phyloP scores from a whole-genome alignment of 1,140 invertebrate genomes.

The Lepidurus arcticus region DNA sequence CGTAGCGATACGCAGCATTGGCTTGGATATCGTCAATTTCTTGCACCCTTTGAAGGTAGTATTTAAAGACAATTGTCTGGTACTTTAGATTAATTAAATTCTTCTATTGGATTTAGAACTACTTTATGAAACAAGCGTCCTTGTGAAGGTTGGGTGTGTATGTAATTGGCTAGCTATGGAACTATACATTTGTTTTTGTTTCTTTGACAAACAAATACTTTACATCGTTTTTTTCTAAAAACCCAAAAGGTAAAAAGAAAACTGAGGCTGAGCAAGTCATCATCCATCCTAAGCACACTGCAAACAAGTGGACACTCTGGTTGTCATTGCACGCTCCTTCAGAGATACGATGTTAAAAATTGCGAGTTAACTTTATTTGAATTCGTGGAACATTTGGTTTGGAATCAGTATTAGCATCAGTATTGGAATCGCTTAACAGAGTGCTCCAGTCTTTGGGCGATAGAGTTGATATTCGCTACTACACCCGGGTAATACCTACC shows the following conservation, averaged over 20 bases:
- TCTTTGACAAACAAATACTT: not conserved
- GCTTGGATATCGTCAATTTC: slow-evolving; percentile 75
- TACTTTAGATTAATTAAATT: not conserved
- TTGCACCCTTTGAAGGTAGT: slow-evolving; percentile 69
- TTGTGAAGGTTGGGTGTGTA: not conserved
- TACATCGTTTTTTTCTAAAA: not conserved
- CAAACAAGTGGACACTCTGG: not conserved
- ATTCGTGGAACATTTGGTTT: not conserved
- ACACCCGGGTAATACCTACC: slow-evolving; percentile 51
- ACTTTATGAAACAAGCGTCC: not conserved
- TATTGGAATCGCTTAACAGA: slow-evolving; percentile 64
- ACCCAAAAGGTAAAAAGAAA: not conserved
- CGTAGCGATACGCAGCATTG: slow-evolving; percentile 74
- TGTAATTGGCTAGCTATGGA: not conserved
- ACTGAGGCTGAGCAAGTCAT: not conserved
- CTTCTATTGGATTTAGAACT: not conserved
- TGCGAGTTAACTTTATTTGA: not conserved
- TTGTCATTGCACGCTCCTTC: not conserved
- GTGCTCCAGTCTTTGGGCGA: slow-evolving; percentile 47
- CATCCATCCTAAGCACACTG: not conserved
- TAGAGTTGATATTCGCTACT: slow-evolving; percentile 45
- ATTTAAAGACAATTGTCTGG: not conserved
- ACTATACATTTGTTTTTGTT: not conserved
- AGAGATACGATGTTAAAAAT: not conserved
- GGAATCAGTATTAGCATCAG: not conserved